Base-by-base conservation (phyloP, 2,797 vertebrate genomes). In the Sciurus carolinensis region DNA sequence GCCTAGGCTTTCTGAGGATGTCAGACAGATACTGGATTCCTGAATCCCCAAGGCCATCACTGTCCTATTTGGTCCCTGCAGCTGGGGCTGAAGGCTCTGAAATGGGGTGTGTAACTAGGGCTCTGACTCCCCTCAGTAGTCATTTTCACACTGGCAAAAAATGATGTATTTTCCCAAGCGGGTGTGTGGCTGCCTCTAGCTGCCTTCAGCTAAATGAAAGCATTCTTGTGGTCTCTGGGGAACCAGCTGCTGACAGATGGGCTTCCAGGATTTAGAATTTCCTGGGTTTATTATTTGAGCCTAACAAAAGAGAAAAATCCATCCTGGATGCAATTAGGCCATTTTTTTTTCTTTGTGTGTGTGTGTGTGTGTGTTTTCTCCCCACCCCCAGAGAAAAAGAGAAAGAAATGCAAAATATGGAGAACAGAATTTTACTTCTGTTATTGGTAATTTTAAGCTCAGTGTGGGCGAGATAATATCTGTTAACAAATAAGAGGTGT, bases 321-420 rank as follows among this genome's bases (percentile, higher is more conserved):
- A 76, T 96, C 94, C 54, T 97, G 85, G 69, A 54, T 95, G 44
- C 75, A 97, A 97, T 98, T 97, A 97, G 28, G 93, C 75, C 44
- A 42, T 90, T 2, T 77, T 92, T 75, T 39, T 83, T 24, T 42
- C 87, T 87, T 79, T 57, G 3, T 57, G 17, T 22, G 17, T 62
- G 20, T 62, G 59, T 62, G 50, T 52, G 14, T 26, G n/a, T 93
- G 44, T 59, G 18, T 57, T 57, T 22, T 57, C 11, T 2, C 5
- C 0, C 9, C 7, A 1, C 7, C 3, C 24, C 13, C 14, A 67
- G 26, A 73, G 93, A 96, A 96, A 94, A 17, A 77, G 64, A 97
- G 22, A 42, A 90, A 71, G 47, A 91, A 62, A 24, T 62, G 22
- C 59, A 62, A 67, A 96, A 87, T 17, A 28, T 64, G 71, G 97